These are phyloP conservation scores for Diarsia brunnea DNA, from an alignment of 2,888 invertebrate genomes.

Conservation along the genomic window DNA sequence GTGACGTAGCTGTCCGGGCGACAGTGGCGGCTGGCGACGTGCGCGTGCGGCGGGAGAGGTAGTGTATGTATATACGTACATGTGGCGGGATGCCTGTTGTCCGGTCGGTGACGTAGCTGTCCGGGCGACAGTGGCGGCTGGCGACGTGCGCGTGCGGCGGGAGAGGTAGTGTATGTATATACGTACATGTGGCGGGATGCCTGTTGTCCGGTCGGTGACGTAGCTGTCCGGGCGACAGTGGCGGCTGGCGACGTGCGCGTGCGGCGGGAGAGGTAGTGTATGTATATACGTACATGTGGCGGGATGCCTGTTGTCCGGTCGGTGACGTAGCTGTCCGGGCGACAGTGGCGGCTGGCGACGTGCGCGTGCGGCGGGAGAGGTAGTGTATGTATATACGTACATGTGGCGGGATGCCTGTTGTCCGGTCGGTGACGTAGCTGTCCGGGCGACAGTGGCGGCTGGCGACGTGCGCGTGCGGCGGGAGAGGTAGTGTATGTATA, in stretches of 20 bases:
- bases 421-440: constrained; percentile 49
- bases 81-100: constrained; percentile 46
- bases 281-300: no score
- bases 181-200: no score
- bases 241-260: constrained; percentile 45
- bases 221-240: constrained; percentile 28
- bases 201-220: constrained; percentile 48
- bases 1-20: constrained; percentile 29
- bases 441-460: constrained; percentile 25
- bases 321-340: constrained; percentile 27
- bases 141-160: constrained; percentile 45
- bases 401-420: constrained; percentile 32
- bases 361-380: constrained; percentile 37
- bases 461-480: constrained; percentile 46
- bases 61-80: no score
- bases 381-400: no score
- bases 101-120: constrained; percentile 40
- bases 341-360: constrained; percentile 44
- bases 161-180: no score
- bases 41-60: constrained; percentile 37
- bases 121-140: constrained; percentile 33
- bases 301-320: constrained; percentile 50
- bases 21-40: constrained; percentile 43
- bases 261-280: constrained; percentile 37
- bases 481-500: no score